Conservation (phyloP, 30 jellyfish, hydroid and myxozoan genomes). For the Clytia hemisphaerica region DNA sequence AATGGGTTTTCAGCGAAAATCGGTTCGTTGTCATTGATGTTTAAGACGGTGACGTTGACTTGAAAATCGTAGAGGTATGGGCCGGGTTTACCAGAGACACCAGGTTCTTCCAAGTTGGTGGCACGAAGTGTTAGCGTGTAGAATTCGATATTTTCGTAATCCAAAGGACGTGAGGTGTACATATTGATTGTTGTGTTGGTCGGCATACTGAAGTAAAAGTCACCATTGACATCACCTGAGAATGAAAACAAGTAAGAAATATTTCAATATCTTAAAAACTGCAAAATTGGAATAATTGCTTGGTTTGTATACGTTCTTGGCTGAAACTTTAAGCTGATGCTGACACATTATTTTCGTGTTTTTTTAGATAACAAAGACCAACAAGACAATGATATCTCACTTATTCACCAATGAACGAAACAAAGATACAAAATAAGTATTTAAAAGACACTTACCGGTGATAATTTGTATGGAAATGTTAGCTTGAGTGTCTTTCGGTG, state of each 20-base stretch:
- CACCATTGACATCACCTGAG: constrained; percentile 67
- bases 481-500: background rate
- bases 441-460: background rate
- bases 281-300: too few relatives aligned
- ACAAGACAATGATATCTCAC: too few relatives aligned
- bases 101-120: constrained; percentile 78
- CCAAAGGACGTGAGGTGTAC: constrained; percentile 49
- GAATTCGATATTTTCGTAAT: constrained; percentile 47
- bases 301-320: too few relatives aligned
- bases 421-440: too few relatives aligned
- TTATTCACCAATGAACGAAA: too few relatives aligned
- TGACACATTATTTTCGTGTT: too few relatives aligned
- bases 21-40: constrained; percentile 69
- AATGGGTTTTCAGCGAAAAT: constrained; percentile 31
- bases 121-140: constrained; percentile 64
- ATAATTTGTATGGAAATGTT: background rate
- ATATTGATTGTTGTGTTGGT: constrained; percentile 35
- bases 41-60: constrained; percentile 41
- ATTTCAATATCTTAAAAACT: too few relatives aligned
- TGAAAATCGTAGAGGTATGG: constrained; percentile 40
- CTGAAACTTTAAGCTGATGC: too few relatives aligned
- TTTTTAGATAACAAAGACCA: too few relatives aligned
- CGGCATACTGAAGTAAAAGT: constrained; percentile 34
- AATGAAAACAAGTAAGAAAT: background rate
- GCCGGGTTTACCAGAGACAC: background rate